Base-by-base conservation (phyloP, 2,797 vertebrate genomes). In the Pangasius mekongensis region DNA sequence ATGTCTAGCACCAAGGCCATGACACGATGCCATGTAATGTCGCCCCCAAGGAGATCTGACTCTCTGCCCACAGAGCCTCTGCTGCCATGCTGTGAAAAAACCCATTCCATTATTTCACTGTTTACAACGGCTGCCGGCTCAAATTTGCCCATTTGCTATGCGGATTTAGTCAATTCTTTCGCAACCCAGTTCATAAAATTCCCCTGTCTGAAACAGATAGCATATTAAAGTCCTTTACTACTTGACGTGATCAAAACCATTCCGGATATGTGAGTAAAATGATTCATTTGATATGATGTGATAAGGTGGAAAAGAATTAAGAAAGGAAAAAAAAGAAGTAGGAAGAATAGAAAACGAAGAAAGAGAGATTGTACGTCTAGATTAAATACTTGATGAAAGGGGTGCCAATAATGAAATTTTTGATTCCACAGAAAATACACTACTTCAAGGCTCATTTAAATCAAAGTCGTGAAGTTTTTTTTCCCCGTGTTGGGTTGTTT, bases 401-500 rank as follows among this genome's bases (percentile, higher is more conserved):
- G 80, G 91, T 93, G 92, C 91, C 86, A 91, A 88, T 92, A 94
- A 89, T 89, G 89, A 89, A 92, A 84, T 90, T 89, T 90, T 91
- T 92, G 92, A 93, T 93, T 93, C 89, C 87, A 83, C 88, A 93
- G 71, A 80, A 91, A 92, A 89, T 84, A 91, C 89, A 86, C 92
- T 93, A 92, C 93, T 94, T 92, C 89, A 88, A 91, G 89, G 92
- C 87, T 86, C 87, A 87, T 94, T 95, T 93, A 94, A 95, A 95
- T 95, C 94, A 94, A 92, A 92, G 89, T 91, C 89, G 76, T 92
- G 85, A 58, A 90, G 90, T 91, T 91, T 91, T 90, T 91, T 93
- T 94, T 93, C 92, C 94, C 92, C 85, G 22, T 89, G 91, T 93
- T 89, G 92, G 87, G 90, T 93, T 95, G 95, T 96, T 95, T 95